phyloP scores from a whole-genome alignment of 2,888 invertebrate species.

The Morpho helenor region DNA sequence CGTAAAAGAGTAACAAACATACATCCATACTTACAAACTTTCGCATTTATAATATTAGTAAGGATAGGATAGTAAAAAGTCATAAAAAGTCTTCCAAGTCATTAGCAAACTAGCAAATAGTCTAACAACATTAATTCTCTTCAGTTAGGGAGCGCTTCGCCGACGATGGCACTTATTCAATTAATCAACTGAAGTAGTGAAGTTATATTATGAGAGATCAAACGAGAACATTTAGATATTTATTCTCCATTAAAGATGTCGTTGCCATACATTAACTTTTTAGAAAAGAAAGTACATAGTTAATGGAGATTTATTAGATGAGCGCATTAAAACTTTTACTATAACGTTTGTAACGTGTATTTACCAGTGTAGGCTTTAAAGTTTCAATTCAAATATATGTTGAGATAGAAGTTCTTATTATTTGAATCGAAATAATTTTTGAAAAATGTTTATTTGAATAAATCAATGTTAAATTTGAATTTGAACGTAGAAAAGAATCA shows the following conservation, averaged over 20 bases:
- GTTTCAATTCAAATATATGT: too few species aligned
- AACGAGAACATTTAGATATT: conserved; percentile 21
- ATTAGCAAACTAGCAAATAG: conserved; percentile 14
- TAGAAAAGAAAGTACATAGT: conserved; percentile 16
- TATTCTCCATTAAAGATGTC: conserved; percentile 22
- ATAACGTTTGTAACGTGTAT: not conserved
- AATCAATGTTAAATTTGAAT: too few species aligned
- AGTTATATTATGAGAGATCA: conserved; percentile 8
- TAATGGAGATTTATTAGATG: not conserved
- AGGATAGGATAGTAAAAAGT: too few species aligned
- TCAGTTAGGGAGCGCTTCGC: conserved; percentile 13
- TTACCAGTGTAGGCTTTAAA: too few species aligned
- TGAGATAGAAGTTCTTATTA: too few species aligned
- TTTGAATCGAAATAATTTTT: too few species aligned
- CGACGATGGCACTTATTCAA: conserved; percentile 18
- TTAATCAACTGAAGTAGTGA: conserved; percentile 22
- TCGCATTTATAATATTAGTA: too few species aligned
- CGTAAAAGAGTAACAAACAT: too few species aligned
- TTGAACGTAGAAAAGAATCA: too few species aligned
- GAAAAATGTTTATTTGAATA: too few species aligned
- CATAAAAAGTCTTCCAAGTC: not conserved
- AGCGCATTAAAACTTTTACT: conserved; percentile 4
- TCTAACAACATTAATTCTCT: conserved; percentile 19
- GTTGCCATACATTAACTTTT: conserved; percentile 9
- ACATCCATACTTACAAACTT: too few species aligned